A percentile compares a stretch with the other conserved stretches of the same genome.
Conservation (phyloP, 1,140 invertebrate species). For the Drusus annulatus region DNA sequence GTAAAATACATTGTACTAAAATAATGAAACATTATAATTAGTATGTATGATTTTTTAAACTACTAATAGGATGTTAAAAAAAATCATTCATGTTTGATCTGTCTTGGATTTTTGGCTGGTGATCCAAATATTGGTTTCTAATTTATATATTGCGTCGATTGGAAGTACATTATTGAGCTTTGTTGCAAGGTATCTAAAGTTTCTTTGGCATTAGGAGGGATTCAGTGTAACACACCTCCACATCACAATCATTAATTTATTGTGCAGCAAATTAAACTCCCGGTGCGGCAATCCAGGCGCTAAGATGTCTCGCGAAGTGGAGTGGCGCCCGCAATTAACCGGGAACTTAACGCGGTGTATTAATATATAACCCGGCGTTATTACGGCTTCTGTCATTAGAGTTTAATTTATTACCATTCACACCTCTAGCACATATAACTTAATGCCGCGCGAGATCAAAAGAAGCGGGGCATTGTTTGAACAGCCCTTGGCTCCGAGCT, state of each 20-base stretch:
- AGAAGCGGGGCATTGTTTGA: neutral
- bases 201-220: too few relatives aligned
- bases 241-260: neutral
- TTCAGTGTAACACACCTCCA: too few relatives aligned
- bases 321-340: neutral
- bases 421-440: conserved; percentile 6
- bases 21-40: too few relatives aligned
- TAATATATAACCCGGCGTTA: conserved; percentile 3
- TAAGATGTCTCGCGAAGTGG: neutral
- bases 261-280: conserved; percentile 11
- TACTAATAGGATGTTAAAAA: too few relatives aligned
- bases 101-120: too few relatives aligned
- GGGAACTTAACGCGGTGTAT: conserved; percentile 9
- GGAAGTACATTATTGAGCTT: too few relatives aligned
- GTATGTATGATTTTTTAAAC: too few relatives aligned
- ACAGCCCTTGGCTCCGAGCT: neutral
- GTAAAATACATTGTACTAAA: too few relatives aligned
- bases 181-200: too few relatives aligned
- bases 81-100: too few relatives aligned
- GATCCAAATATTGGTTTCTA: too few relatives aligned
- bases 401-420: conserved; percentile 26
- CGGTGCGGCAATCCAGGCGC: neutral
- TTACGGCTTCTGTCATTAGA: conserved; percentile 9
- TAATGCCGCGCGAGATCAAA: conserved; percentile 14
- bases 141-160: too few relatives aligned